phyloP scores from a whole-genome alignment of 2,113 vertebrate genomes.

The Sapayoa aenigma region DNA sequence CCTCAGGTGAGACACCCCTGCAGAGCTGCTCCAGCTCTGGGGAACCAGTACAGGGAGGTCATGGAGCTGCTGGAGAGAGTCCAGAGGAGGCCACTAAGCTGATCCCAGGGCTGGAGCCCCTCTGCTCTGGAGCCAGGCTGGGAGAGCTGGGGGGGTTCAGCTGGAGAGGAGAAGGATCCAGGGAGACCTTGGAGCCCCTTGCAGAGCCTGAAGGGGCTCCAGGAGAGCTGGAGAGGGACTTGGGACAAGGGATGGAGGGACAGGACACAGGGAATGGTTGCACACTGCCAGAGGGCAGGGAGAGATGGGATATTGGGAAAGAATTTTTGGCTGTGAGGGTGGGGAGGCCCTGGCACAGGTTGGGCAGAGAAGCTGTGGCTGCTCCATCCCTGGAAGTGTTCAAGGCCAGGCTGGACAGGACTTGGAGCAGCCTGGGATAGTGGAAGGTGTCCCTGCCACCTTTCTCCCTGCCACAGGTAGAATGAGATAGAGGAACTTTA shows the following conservation, averaged over 20 bases:
- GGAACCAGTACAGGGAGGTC: background rate
- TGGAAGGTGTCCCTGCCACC: background rate
- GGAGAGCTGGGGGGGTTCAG: background rate
- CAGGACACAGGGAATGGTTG: background rate
- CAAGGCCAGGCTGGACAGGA: background rate
- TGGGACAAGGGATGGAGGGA: background rate
- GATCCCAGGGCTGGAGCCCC: background rate
- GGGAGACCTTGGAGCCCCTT: background rate
- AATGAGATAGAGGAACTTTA: accelerated
- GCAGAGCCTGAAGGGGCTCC: background rate
- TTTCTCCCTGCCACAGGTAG: too few species aligned
- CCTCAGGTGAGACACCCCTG: background rate
- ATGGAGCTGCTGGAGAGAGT: background rate
- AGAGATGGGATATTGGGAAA: accelerated
- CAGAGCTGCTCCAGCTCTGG: background rate
- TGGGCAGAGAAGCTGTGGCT: background rate
- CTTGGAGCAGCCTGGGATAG: background rate
- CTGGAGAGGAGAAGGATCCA: background rate
- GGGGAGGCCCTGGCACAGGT: background rate
- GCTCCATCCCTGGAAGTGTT: background rate
- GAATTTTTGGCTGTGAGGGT: background rate
- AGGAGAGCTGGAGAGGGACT: background rate
- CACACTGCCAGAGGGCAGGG: background rate
- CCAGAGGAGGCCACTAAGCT: accelerated
- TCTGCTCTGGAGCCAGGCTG: background rate